Percentiles rank a stretch among this genome's conserved stretches.
phyloP scores from a whole-genome alignment of 30 jellyfish, hydroid and myxozoan genomes.

The Morbakka virulenta region DNA sequence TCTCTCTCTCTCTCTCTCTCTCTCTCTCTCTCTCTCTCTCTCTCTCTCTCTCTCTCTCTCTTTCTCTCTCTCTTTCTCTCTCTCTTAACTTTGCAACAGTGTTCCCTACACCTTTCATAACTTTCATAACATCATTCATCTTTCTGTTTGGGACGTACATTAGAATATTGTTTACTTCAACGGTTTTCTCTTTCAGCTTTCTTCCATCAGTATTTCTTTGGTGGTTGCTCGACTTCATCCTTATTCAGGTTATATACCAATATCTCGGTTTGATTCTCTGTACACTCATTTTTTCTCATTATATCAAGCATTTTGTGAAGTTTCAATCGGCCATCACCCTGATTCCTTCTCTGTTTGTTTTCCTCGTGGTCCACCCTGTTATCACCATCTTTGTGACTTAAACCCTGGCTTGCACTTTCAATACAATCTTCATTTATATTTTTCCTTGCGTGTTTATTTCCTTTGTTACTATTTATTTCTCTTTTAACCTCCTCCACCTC shows the following conservation, averaged over 20 bases:
- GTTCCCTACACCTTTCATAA: slow-evolving; percentile 14
- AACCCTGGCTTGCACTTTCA: background rate
- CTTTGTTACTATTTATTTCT: background rate
- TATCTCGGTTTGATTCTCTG: too few species aligned
- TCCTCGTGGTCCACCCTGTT: slow-evolving; percentile 12
- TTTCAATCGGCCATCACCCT: background rate
- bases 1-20: too few species aligned
- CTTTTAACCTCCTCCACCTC: slow-evolving; percentile 15
- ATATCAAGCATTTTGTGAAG: background rate
- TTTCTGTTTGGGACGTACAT: background rate
- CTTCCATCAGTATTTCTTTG: slow-evolving; percentile 12
- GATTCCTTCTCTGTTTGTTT: background rate
- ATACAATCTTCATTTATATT: background rate
- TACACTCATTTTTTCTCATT: too few species aligned
- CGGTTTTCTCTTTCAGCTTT: slow-evolving; percentile 19
- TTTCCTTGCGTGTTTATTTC: background rate
- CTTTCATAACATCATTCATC: background rate
- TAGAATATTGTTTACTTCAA: background rate
- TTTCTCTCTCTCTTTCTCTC: background rate
- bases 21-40: too few species aligned
- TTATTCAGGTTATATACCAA: background rate
- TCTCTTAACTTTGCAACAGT: background rate
- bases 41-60: background rate
- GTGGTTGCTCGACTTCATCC: background rate
- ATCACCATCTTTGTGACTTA: background rate